Base-by-base conservation (phyloP, 2,113 vertebrate species). In the Planiliza haematocheilus region DNA sequence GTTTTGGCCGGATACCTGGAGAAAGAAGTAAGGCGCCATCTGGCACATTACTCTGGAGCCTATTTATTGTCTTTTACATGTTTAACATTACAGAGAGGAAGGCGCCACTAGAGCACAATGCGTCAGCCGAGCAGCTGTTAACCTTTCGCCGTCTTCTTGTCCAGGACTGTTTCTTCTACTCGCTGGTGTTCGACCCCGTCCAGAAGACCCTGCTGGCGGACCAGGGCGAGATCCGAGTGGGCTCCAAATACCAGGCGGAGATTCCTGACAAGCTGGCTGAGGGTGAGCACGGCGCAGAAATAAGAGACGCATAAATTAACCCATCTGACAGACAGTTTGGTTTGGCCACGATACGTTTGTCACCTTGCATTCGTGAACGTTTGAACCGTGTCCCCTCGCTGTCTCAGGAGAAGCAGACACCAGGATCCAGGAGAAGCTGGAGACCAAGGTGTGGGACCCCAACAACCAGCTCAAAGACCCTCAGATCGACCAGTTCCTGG, bases 81-180 rank as follows among this genome's bases (percentile, higher is more conserved):
- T n/a, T n/a, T n/a, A n/a, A n/a, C n/a, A n/a, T n/a, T n/a, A n/a
- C n/a, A n/a, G n/a, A n/a, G n/a, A n/a, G n/a, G n/a, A n/a, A n/a
- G n/a, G n/a, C n/a, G n/a, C n/a, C n/a, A n/a, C n/a, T n/a, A n/a
- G n/a, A n/a, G n/a, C n/a, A n/a, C n/a, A n/a, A n/a, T n/a, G 8
- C 8, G 2, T 17, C 12, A 8, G 9, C 9, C 1, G 17, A 2
- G 9, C 21, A 17, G 17, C 39, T 60, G 24, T 59, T 30, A 51
- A 78, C 13, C 0, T 16, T 16, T 10, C 0, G 11, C 2, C 38
- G 1, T 79, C 1, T 24, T 89, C 5, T 9, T 70, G 10, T 65
- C 36, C 79, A 98, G 97, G 97, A 98, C 81, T 97, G 96, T 52
- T 98, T 98, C 86, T 98, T 97, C 91, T 98, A 98, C 83, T 97